A percentile compares a stretch with the other conserved stretches of the same genome.
Conservation (phyloP, 2,797 vertebrate species). For the Gallinago solitaria region DNA sequence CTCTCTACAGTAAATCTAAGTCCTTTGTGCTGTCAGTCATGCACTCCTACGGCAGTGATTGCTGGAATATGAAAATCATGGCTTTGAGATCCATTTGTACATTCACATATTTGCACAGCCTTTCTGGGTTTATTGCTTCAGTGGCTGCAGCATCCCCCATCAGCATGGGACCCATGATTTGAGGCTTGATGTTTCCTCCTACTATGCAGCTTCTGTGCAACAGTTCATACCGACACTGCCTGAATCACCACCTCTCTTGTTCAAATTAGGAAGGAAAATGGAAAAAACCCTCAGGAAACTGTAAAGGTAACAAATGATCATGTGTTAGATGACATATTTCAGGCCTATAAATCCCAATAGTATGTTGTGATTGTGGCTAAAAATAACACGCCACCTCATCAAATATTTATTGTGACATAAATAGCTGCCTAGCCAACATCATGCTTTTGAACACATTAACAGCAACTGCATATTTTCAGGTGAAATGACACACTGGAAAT, state of each 20-base stretch:
- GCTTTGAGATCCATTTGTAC: constrained; percentile 9
- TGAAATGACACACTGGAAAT: constrained; percentile 3
- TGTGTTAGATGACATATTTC: background rate
- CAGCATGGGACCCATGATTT: background rate
- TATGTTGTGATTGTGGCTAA: background rate
- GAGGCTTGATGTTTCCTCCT: background rate
- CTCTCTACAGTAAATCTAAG: constrained; percentile 40
- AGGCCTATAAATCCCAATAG: background rate
- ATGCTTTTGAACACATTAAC: background rate
- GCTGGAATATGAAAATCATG: constrained; percentile 23
- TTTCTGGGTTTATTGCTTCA: background rate
- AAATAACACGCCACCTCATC: background rate
- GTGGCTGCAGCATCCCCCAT: background rate
- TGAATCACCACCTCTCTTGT: background rate
- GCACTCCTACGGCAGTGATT: background rate
- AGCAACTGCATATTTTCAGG: background rate
- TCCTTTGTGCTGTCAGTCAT: constrained; percentile 53
- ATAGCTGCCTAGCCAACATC: background rate
- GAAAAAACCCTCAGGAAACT: background rate
- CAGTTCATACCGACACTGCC: background rate
- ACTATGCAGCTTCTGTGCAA: background rate
- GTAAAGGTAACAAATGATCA: background rate
- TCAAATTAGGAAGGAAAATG: background rate
- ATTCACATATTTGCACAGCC: background rate
- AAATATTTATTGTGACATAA: constrained; percentile 49